Percentiles rank a stretch among this genome's conserved stretches.
Conservation (phyloP, 2,113 vertebrate genomes). For the Phasianus colchicus region DNA sequence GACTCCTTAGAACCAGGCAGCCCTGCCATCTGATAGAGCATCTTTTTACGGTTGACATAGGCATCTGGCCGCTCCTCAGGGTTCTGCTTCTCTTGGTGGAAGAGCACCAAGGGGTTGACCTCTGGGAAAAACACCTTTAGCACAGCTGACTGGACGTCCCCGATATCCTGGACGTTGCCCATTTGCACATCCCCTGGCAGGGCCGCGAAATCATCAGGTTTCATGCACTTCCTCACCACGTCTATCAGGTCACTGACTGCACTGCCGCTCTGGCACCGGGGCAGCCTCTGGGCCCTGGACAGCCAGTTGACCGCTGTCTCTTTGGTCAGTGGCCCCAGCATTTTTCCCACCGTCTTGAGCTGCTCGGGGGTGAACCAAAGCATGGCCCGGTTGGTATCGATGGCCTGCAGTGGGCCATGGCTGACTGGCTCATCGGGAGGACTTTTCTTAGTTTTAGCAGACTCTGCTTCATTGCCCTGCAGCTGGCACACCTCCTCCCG, state of each 20-base stretch:
- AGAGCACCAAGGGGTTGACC: conserved; percentile 68
- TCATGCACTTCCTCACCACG: conserved; percentile 64
- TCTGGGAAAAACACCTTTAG: conserved; percentile 66
- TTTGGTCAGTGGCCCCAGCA: conserved; percentile 52
- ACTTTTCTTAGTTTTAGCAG: background rate
- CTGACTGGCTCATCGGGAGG: background rate
- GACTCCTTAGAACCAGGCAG: conserved; percentile 56
- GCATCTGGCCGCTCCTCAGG: conserved; percentile 53
- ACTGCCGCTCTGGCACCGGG: conserved; percentile 29
- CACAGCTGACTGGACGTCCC: conserved; percentile 4
- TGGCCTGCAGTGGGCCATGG: background rate
- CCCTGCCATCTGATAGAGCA: conserved; percentile 64
- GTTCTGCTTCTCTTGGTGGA: conserved; percentile 69
- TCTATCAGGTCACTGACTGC: conserved; percentile 59
- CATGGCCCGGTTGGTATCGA: conserved; percentile 52
- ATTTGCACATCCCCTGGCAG: conserved; percentile 63
- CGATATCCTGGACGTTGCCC: conserved; percentile 54
- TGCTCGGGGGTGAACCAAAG: conserved; percentile 59
- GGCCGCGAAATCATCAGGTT: background rate
- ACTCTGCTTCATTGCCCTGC: background rate
- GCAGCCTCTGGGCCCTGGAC: conserved; percentile 51
- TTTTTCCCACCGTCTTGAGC: conserved; percentile 58
- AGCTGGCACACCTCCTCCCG: conserved; percentile 19
- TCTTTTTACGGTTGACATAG: conserved; percentile 64
- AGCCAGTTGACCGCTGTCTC: conserved; percentile 59